phyloP scores from a whole-genome alignment of 1,140 invertebrate genomes.

The Reticulitermes speratus region DNA sequence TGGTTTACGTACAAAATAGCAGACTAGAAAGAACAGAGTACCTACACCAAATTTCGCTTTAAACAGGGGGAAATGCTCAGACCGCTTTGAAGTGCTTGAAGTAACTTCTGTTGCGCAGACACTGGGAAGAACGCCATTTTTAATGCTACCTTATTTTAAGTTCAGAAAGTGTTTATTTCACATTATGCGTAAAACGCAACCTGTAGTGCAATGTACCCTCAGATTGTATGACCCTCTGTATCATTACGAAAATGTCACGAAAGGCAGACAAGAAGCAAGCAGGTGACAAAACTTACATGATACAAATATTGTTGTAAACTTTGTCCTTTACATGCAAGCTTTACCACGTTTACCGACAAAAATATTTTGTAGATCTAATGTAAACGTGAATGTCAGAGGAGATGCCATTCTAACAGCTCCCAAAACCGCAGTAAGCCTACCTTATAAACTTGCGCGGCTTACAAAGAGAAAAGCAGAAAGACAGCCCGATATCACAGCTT shows the following conservation, averaged over 20 bases:
- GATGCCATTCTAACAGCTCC: background rate
- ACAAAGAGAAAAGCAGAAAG: background rate
- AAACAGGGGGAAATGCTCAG: too few relatives aligned
- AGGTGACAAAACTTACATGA: background rate
- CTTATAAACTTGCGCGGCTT: background rate
- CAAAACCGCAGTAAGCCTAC: background rate
- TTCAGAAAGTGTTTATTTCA: too few relatives aligned
- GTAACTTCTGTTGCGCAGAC: too few relatives aligned
- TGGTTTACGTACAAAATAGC: too few relatives aligned
- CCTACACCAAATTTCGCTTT: too few relatives aligned
- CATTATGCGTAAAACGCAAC: background rate
- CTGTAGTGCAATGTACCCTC: background rate
- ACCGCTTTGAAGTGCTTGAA: too few relatives aligned
- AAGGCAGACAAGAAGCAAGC: background rate
- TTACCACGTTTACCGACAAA: background rate
- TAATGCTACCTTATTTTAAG: too few relatives aligned
- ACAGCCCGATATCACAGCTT: background rate
- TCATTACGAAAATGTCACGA: background rate
- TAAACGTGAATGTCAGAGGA: background rate
- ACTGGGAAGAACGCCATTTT: too few relatives aligned
- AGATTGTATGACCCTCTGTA: background rate
- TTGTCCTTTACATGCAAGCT: background rate
- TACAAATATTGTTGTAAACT: background rate
- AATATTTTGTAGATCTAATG: background rate
- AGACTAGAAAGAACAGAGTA: too few relatives aligned